Percentiles rank a stretch among this genome's conserved stretches.
These are phyloP conservation scores for Lagenorhynchus albirostris DNA, from an alignment of 2,113 vertebrate species.

Conservation along the genomic window DNA sequence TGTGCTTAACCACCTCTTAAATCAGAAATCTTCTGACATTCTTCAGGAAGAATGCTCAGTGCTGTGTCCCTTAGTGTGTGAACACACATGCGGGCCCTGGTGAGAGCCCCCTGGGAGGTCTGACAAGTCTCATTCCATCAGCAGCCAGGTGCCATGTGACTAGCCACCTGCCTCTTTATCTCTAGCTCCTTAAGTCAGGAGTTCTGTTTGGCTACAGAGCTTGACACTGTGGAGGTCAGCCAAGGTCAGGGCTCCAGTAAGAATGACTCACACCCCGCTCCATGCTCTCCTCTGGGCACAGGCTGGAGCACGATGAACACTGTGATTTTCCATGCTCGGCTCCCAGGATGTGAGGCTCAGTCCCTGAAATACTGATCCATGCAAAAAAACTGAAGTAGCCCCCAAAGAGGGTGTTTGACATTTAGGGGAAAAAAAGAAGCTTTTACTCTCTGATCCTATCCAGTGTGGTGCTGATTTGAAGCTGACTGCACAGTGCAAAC, in stretches of 20 bases:
- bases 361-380: constrained; percentile 7
- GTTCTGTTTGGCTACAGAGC: constrained; percentile 21
- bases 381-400: background rate
- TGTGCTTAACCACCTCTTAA: background rate
- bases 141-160: background rate
- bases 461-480: background rate
- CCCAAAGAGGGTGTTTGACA: background rate
- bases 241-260: constrained; percentile 42
- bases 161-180: constrained; percentile 45
- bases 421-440: background rate
- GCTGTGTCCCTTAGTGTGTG: background rate
- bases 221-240: constrained; percentile 38
- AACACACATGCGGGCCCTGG: background rate
- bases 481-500: background rate
- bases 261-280: constrained; percentile 53
- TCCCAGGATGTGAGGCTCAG: background rate
- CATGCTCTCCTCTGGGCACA: background rate
- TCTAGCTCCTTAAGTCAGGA: constrained; percentile 44
- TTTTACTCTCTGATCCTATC: background rate
- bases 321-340: constrained; percentile 47
- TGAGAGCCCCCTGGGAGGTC: background rate
- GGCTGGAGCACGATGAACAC: background rate
- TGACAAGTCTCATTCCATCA: constrained; percentile 21
- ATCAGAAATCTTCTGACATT: background rate
- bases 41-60: background rate